These are phyloP conservation scores for Caiman crocodilus DNA, from an alignment of 2,797 vertebrate species.

Conservation along the genomic window DNA sequence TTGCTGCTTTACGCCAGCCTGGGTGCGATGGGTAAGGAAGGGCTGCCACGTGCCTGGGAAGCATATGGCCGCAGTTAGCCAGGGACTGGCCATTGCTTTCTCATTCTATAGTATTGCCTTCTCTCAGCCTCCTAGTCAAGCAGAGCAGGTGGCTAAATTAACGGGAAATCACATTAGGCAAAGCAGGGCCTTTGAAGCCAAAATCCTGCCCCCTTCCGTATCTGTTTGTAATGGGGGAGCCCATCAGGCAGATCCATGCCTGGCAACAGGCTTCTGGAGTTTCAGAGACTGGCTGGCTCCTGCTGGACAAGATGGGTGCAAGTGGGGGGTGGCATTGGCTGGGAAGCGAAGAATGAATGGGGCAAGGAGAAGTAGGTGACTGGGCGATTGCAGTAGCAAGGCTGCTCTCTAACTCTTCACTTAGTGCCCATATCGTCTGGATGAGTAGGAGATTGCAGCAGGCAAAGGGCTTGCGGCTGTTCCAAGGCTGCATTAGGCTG, in stretches of 20 bases:
- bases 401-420: background rate
- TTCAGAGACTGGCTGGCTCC: background rate
- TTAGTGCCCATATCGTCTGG: background rate
- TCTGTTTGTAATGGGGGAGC: background rate
- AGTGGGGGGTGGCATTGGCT: background rate
- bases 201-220: background rate
- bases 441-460: background rate
- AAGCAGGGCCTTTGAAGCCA: background rate
- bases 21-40: too few relatives aligned
- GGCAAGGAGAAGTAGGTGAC: too few relatives aligned
- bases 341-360: background rate
- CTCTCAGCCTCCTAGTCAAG: rapidly evolving
- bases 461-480: background rate
- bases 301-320: background rate
- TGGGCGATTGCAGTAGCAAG: background rate
- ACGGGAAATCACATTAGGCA: too few relatives aligned
- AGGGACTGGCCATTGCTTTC: background rate
- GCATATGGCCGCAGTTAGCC: background rate
- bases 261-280: background rate
- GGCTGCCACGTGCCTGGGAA: too few relatives aligned
- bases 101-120: rapidly evolving
- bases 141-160: background rate
- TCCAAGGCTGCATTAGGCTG: background rate
- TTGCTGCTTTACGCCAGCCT: background rate
- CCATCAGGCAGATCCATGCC: background rate